Evolutionary conservation across 2,888 invertebrate genomes (phyloP).

Genomic region (Orchesella flavescens): DNA sequence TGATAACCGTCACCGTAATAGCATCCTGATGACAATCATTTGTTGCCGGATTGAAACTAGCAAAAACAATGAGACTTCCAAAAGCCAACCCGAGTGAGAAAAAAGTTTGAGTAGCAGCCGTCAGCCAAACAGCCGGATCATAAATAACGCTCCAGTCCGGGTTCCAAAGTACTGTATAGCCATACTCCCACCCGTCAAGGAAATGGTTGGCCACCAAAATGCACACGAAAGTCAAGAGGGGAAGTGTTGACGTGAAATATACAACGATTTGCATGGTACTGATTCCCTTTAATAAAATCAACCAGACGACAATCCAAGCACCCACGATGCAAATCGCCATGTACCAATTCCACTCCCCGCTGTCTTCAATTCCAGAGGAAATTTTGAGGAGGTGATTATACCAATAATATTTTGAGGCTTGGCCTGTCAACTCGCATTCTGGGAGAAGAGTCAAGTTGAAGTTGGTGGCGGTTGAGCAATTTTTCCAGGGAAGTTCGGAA

Average conservation of each 20-base stretch:
- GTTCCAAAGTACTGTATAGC: constrained; percentile 50
- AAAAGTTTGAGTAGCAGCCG: constrained; percentile 58
- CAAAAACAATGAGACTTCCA: constrained; percentile 54
- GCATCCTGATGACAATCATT: constrained; percentile 61
- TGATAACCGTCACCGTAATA: constrained; percentile 42
- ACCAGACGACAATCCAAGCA: constrained; percentile 45
- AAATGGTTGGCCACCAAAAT: constrained; percentile 32
- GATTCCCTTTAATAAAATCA: constrained; percentile 57
- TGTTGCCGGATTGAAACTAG: constrained; percentile 49
- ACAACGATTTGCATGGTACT: constrained; percentile 74
- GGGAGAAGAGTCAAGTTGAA: background rate
- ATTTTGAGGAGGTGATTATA: constrained; percentile 47
- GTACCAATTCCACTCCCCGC: constrained; percentile 53
- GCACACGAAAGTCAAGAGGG: constrained; percentile 73
- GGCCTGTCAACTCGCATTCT: constrained; percentile 24
- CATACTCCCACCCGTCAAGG: constrained; percentile 34
- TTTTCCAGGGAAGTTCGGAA: constrained; percentile 38
- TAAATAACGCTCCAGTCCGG: constrained; percentile 48
- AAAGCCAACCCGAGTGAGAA: constrained; percentile 54
- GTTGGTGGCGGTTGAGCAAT: constrained; percentile 36
- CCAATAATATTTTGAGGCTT: constrained; percentile 57
- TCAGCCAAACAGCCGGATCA: constrained; percentile 38
- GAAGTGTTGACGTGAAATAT: constrained; percentile 96
- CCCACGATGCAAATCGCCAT: constrained; percentile 38
- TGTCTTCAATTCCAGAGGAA: constrained; percentile 44